Percentiles rank a stretch among this genome's conserved stretches.
Conservation (phyloP, 2,888 invertebrate species). For the Euphydryas editha region DNA sequence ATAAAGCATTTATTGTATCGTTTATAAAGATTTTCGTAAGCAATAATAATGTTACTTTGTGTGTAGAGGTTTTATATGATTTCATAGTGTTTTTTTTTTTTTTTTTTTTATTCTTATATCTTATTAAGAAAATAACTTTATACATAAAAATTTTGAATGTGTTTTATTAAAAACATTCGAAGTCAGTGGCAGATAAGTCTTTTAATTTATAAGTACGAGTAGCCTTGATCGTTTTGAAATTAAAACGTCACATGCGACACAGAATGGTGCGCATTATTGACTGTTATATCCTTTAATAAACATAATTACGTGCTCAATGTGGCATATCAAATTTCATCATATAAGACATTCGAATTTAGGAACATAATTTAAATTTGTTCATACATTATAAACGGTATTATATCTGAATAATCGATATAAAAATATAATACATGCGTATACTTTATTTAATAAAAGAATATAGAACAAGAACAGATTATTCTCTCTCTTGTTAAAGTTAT, state of each 20-base stretch:
- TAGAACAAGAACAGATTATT: too few relatives aligned
- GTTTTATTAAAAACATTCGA: conserved; percentile 13
- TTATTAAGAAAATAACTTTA: conserved; percentile 29
- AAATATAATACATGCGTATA: not conserved
- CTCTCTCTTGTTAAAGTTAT: too few relatives aligned
- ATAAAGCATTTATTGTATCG: conserved; percentile 65
- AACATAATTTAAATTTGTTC: not conserved
- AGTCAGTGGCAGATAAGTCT: conserved; percentile 5
- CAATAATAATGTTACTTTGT: conserved; percentile 41
- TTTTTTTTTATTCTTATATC: conserved; percentile 21
- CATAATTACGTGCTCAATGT: not conserved
- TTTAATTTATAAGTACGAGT: not conserved
- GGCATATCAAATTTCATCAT: not conserved
- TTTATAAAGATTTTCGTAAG: conserved; percentile 47
- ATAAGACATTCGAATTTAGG: not conserved
- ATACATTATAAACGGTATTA: not conserved
- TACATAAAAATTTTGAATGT: conserved; percentile 8
- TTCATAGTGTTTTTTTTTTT: conserved; percentile 30
- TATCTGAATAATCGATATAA: not conserved
- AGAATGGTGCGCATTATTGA: not conserved
- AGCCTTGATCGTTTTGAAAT: not conserved
- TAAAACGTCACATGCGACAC: not conserved
- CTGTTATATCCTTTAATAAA: not conserved
- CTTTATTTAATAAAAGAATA: not conserved
- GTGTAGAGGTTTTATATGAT: conserved; percentile 42